Evolutionary conservation across 2,113 vertebrate species (phyloP), one percentile per base, ranked within the genome.

Genomic region (Aegotheles bennettii): DNA sequence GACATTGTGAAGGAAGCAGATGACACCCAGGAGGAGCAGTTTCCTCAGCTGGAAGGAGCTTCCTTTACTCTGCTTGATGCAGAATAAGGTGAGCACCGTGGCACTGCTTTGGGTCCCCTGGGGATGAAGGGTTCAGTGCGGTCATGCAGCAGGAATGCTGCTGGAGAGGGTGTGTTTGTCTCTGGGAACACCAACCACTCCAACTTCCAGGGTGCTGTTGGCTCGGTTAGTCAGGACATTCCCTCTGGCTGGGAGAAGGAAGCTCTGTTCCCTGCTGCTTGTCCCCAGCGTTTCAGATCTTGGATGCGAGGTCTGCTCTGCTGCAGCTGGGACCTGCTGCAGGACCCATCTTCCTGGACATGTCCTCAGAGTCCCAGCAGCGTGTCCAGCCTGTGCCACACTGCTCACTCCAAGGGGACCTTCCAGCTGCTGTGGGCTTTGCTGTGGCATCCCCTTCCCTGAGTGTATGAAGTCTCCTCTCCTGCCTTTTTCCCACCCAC

Each of bases 41-140:
- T 88, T 74, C 82, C 93, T 70, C 90, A 91, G 82, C 78, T 86
- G 84, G 63, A 80, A 85, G 38, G 33, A 85, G 33, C 71, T 65
- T 53, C 57, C 35, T 76, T 70, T 70, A 19, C 80, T 91, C 76
- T 53, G 29, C 29, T 91, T 48, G 25, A 65, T 35, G 74, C 70
- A 54, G 13, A 92, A 54, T 15, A 33, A 65, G 90, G 19, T 0
- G 0, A 90, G 64, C 28, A 17, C 40, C 8, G 0, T 63, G 54
- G 42, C 71, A 76, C 57, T 31, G 48, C 60, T 78, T 45, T 31
- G 31, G 36, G 35, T 82, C 36, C 36, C 56, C 38, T 24, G 0
- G 1, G 76, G 35, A 40, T 9, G 29, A 78, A 54, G 26, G 38
- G 53, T 84, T 85, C 4, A 0, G 21, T 35, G 36, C 78, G n/a